These are phyloP conservation scores for Phrynocephalus versicolor DNA, from an alignment of 2,113 vertebrate genomes.

Conservation along the genomic window DNA sequence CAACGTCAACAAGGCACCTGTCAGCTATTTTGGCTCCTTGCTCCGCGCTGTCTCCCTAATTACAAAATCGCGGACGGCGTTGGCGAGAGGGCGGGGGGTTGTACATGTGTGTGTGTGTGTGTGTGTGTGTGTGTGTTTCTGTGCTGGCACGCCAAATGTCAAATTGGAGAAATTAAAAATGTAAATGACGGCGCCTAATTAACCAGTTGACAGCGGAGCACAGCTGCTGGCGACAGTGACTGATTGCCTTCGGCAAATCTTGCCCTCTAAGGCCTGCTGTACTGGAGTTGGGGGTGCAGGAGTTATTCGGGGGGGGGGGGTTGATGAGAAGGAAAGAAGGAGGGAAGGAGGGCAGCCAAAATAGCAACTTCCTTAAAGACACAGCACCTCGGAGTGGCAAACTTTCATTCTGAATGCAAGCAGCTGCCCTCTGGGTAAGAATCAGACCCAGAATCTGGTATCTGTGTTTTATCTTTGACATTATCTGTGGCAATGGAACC, in stretches of 20 bases:
- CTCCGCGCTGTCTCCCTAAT: conserved; percentile 67
- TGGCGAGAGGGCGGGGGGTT: conserved; percentile 40
- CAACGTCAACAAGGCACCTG: conserved; percentile 67
- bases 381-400: conserved; percentile 14
- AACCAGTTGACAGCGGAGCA: conserved; percentile 89
- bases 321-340: background rate
- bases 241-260: conserved; percentile 85
- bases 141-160: conserved; percentile 79
- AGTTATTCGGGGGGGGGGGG: conserved; percentile 29
- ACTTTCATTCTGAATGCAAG: background rate
- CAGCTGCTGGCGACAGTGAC: conserved; percentile 94
- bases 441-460: too few species aligned
- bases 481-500: too few species aligned
- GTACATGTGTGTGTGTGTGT: conserved; percentile 39
- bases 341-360: conserved; percentile 38
- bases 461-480: too few species aligned
- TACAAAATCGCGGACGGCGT: conserved; percentile 68
- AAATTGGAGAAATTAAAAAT: conserved; percentile 92
- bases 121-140: conserved; percentile 51
- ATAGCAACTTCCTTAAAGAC: conserved; percentile 61
- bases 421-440: background rate
- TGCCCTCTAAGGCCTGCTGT: conserved; percentile 69
- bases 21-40: conserved; percentile 62
- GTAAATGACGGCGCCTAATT: conserved; percentile 94
- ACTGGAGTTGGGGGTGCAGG: too few species aligned